Evolutionary conservation across 2,888 invertebrate species (phyloP), one percentile per base, ranked within the genome.

Genomic region (Nomada fucata): DNA sequence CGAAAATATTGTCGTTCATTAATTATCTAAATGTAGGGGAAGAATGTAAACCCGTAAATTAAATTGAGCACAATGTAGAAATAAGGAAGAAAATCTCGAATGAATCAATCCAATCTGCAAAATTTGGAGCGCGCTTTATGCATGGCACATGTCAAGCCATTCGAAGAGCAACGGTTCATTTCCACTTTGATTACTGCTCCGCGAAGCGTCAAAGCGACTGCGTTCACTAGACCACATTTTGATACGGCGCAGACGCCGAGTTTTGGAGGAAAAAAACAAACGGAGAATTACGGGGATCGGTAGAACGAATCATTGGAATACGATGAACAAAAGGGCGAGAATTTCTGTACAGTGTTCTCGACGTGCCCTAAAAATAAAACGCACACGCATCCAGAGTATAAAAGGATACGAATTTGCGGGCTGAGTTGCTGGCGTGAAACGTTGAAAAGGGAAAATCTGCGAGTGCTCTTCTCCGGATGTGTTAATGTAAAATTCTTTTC

Each of bases 401-500:
- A 36, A 59, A 10, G 18, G 29, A 47, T 13, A 15, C 18, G n/a
- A 52, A 67, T 71, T 71, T 57, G 23, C 57, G 71, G n/a, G 65
- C 52, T 20, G 11, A 64, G 29, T 61, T 57, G 69, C 26, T 50
- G 47, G 11, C 26, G 36, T 13, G 55, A 50, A 47, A 23, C 63
- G 75, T 2, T 69, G 57, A 61, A 75, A 75, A 67, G 68, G 7
- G 53, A 74, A 80, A 75, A 80, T 80, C 63, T 60, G 15, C 67
- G 75, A 71, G 82, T 64, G 26, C 71, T 79, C 74, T 67, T 20
- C 26, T 20, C 26, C 47, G 71, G 67, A 64, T 75, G 71, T 75
- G 80, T 75, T 79, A 82, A 82, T 82, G 75, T 67, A 67, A 79
- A 79, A 79, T 82, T 75, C 71, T 65, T 71, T 60, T 71, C 57